These are phyloP conservation scores for Typhlichthys subterraneus DNA, from an alignment of 2,797 vertebrate genomes.

Conservation along the genomic window DNA sequence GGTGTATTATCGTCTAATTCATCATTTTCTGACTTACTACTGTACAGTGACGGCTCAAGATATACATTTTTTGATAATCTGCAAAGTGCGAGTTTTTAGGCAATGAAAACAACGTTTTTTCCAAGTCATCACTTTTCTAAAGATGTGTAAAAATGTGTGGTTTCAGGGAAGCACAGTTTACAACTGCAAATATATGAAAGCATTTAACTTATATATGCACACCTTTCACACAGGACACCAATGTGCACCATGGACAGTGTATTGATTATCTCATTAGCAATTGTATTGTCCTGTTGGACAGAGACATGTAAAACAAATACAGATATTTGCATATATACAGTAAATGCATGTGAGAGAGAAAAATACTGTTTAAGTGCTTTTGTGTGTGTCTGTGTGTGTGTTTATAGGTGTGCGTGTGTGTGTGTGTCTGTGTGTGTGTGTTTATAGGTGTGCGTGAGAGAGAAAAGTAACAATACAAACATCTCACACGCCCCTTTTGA, in stretches of 20 bases:
- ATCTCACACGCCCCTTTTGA: no score
- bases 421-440: constrained; percentile 20
- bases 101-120: constrained; percentile 8
- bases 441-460: no score
- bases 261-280: no score
- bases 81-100: background rate
- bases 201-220: no score
- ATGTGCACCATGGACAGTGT: no score
- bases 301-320: background rate
- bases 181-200: constrained; percentile 46
- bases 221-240: no score
- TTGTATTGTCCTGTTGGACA: background rate
- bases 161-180: constrained; percentile 3
- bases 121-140: constrained; percentile 33
- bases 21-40: background rate
- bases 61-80: constrained; percentile 1
- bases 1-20: background rate
- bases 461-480: no score
- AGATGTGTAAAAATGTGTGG: constrained; percentile 39
- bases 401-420: constrained; percentile 25
- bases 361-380: no score
- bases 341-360: no score
- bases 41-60: no score
- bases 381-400: constrained; percentile 22
- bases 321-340: background rate